phyloP scores from a whole-genome alignment of 2,797 vertebrate species.

The Silurus lanzhouensis region DNA sequence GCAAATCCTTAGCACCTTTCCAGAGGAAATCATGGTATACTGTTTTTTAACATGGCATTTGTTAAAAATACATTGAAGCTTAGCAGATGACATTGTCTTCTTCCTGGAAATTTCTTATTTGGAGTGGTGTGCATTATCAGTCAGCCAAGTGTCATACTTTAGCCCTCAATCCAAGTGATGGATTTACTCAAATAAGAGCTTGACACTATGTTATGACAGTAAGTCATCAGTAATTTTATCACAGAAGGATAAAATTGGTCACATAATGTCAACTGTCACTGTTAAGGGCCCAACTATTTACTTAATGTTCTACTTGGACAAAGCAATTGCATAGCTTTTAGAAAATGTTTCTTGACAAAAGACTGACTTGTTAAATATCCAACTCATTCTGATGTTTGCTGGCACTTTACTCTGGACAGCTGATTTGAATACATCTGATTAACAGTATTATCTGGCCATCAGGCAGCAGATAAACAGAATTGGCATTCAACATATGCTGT shows the following conservation, averaged over 20 bases:
- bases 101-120: background rate
- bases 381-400: background rate
- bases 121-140: background rate
- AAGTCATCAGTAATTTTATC: constrained; percentile 10
- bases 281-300: background rate
- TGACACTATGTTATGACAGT: constrained; percentile 10
- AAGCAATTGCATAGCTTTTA: background rate
- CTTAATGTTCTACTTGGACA: background rate
- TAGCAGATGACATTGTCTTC: background rate
- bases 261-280: constrained; percentile 4
- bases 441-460: constrained; percentile 25
- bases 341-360: background rate
- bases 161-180: background rate
- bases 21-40: background rate
- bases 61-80: constrained; percentile 8
- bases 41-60: constrained; percentile 6
- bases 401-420: background rate
- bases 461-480: constrained; percentile 33
- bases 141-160: background rate
- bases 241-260: constrained; percentile 17
- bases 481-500: constrained; percentile 6
- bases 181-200: constrained; percentile 21
- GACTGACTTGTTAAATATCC: constrained; percentile 6
- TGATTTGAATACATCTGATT: constrained; percentile 9
- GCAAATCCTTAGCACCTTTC: constrained; percentile 18